Evolutionary conservation across 2,113 vertebrate species (phyloP).

Genomic region (Conger conger): DNA sequence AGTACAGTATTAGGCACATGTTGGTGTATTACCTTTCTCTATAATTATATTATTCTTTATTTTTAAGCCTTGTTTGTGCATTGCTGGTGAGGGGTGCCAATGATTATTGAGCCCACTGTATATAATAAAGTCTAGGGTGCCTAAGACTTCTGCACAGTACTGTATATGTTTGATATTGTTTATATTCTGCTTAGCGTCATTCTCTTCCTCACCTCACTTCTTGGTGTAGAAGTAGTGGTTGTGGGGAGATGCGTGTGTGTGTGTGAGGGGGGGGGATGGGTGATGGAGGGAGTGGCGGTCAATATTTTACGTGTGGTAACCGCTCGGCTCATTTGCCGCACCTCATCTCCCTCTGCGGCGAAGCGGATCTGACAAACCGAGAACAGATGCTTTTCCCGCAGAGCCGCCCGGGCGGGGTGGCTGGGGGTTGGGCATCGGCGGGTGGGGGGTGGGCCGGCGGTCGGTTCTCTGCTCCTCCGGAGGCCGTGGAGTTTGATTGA

Average conservation of each 20-base stretch:
- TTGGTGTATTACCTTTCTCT: too few relatives aligned
- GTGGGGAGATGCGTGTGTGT: background rate
- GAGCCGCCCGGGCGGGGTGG: background rate
- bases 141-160: too few relatives aligned
- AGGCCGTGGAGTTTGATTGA: background rate
- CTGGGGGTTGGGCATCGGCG: too few relatives aligned
- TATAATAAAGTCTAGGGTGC: too few relatives aligned
- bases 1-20: too few relatives aligned
- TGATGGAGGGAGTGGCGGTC: slow-evolving; percentile 2
- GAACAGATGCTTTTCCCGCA: slow-evolving; percentile 22
- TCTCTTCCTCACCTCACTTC: background rate
- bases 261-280: background rate
- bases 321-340: background rate
- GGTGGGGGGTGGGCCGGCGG: background rate
- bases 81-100: too few relatives aligned
- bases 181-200: too few relatives aligned
- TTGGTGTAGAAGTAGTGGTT: background rate
- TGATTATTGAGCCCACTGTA: too few relatives aligned
- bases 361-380: slow-evolving; percentile 17
- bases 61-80: too few relatives aligned
- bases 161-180: too few relatives aligned
- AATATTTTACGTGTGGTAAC: slow-evolving; percentile 18
- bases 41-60: too few relatives aligned
- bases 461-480: background rate
- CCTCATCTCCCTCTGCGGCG: background rate